Base-by-base conservation (phyloP, 1,140 invertebrate species). In the Neodiprion virginianus region DNA sequence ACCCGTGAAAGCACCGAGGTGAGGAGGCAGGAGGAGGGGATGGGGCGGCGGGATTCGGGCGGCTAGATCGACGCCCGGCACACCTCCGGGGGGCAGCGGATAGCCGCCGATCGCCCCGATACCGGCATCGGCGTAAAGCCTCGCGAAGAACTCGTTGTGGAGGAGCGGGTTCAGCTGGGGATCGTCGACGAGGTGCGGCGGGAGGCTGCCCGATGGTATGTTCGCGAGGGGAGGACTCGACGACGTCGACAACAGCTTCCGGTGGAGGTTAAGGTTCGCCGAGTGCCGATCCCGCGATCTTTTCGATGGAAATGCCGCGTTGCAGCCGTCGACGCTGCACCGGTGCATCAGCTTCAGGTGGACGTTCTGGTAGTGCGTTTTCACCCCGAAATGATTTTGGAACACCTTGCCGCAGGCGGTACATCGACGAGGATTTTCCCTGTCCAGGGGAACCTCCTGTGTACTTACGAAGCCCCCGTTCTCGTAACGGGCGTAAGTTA, bases 301-400 rank as follows among this genome's bases (percentile, higher is more conserved):
- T 85, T 97, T 98, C 0, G 97, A 98, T n/a, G 96, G 96, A 84
- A 99, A 99, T 0, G 96, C 94, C 0, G 97, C 97, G 85, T 96
- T 96, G 84, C 97, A 99, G n/a, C 97, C 97, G 76, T 98, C 96
- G 3, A 98, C 94, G 76, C 94, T 97, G 88, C 98, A 99, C 82
- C 96, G 96, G 87, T 99, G 97, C 94, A 98, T 97, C 74, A 98
- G 87, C 87, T 98, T 98, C 66, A 98, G 91, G 89, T 99, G 98
- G 0, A 97, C 95, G 86, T 96, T 98, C 89, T 97, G 96, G 87
- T 97, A 98, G 83, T 99, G 97, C 0, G 95, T 96, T 87, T 98
- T 98, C 1, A 98, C 93, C n/a, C 95, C 94, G 82, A 98, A 98
- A 82, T 97, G 95, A 82, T 98, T 98, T 84, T 97, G 96, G 88